These are phyloP conservation scores for Anguilla rostrata DNA, from an alignment of 2,113 vertebrate species.

Conservation along the genomic window DNA sequence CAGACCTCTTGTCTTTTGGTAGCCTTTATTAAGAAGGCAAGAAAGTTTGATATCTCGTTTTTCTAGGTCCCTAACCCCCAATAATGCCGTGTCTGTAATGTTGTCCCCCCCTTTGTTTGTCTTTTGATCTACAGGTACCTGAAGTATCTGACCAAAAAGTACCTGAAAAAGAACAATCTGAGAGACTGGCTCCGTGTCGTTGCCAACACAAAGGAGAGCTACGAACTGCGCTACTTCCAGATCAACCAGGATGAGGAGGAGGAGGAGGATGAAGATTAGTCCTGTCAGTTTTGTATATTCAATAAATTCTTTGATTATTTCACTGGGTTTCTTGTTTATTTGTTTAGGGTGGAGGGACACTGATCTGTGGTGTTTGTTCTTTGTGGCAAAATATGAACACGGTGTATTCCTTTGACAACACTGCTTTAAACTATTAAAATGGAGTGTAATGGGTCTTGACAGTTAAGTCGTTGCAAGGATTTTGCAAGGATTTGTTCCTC, in stretches of 20 bases:
- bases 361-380: not conserved
- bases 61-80: not conserved
- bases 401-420: too few relatives aligned
- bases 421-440: too few relatives aligned
- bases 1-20: too few relatives aligned
- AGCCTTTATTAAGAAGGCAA: too few relatives aligned
- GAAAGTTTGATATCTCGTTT: not conserved
- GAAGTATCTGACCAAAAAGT: conserved; percentile 97
- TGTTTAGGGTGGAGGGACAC: not conserved
- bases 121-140: conserved; percentile 76
- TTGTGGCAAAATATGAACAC: not conserved
- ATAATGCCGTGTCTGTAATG: not conserved
- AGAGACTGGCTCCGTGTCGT: conserved; percentile 93
- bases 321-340: conserved; percentile 9
- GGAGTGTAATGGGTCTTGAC: too few relatives aligned
- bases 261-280: conserved; percentile 94
- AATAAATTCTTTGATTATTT: conserved; percentile 60
- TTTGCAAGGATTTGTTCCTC: too few relatives aligned
- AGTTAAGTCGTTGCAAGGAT: too few relatives aligned
- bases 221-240: conserved; percentile 96
- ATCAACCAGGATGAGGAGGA: conserved; percentile 95
- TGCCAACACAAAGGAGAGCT: conserved; percentile 94
- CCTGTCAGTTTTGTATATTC: conserved; percentile 48
- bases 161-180: conserved; percentile 94
- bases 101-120: not conserved